These are phyloP conservation scores for Rachycentron canadum DNA, from an alignment of 2,797 vertebrate genomes.

Conservation along the genomic window DNA sequence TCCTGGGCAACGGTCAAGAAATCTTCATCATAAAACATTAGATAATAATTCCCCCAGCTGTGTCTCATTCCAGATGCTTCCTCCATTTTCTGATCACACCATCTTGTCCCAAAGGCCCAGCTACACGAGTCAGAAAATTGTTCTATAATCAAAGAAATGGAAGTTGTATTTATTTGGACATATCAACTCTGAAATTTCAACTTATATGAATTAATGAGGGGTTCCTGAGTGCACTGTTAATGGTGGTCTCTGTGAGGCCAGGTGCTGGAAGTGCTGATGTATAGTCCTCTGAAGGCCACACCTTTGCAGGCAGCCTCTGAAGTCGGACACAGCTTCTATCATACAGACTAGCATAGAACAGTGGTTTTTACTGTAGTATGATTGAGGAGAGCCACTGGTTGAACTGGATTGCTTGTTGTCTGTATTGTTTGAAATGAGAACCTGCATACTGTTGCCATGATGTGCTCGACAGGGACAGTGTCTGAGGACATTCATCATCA, in stretches of 20 bases:
- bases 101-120: neutral
- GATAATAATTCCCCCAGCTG: constrained; percentile 4
- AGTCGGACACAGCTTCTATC: constrained; percentile 30
- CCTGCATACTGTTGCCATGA: constrained; percentile 20
- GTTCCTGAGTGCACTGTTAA: constrained; percentile 17
- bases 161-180: constrained; percentile 8
- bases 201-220: neutral
- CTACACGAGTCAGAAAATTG: neutral
- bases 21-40: constrained; percentile 15
- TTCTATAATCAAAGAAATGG: neutral
- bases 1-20: constrained; percentile 9
- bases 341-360: constrained; percentile 8
- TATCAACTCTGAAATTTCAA: neutral
- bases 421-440: constrained; percentile 20
- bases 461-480: constrained; percentile 14
- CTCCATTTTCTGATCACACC: neutral
- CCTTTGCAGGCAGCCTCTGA: constrained; percentile 29
- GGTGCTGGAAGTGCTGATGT: constrained; percentile 15
- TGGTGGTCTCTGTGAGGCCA: constrained; percentile 59
- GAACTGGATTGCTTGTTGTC: neutral
- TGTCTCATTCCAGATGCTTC: constrained; percentile 40
- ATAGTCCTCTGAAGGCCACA: constrained; percentile 24
- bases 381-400: constrained; percentile 2
- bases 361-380: constrained; percentile 13
- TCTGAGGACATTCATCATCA: constrained; percentile 25